Percentiles rank a stretch among this genome's conserved stretches.
phyloP scores from a whole-genome alignment of 2,113 vertebrate genomes.

The Syrrhaptes paradoxus region DNA sequence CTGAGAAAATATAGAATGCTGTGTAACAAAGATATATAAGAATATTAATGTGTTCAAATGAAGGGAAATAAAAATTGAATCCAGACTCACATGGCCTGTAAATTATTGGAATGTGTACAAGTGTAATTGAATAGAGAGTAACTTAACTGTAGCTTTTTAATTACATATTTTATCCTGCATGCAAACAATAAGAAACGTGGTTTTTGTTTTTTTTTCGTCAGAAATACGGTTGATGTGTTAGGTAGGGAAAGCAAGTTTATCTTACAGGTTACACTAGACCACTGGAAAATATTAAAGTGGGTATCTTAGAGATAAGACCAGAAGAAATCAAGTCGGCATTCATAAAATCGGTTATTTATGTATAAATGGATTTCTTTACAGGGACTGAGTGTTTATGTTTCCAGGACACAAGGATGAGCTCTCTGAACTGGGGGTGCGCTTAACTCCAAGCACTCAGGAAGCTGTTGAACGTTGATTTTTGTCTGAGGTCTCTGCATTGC shows the following conservation, averaged over 20 bases:
- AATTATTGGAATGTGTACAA: constrained; percentile 60
- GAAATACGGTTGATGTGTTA: background rate
- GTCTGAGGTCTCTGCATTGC: background rate
- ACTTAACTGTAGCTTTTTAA: constrained; percentile 45
- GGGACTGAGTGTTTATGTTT: background rate
- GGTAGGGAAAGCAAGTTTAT: background rate
- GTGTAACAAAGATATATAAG: background rate
- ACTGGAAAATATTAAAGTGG: background rate
- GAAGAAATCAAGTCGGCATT: background rate
- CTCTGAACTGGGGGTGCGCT: background rate
- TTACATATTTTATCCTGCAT: background rate
- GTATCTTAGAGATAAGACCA: background rate
- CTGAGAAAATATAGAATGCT: background rate
- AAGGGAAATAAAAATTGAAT: background rate
- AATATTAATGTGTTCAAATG: constrained; percentile 4
- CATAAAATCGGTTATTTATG: background rate
- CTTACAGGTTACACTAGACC: background rate
- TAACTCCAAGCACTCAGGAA: background rate
- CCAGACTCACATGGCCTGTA: constrained; percentile 14
- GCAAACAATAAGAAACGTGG: background rate
- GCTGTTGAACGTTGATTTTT: background rate
- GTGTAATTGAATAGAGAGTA: constrained; percentile 54
- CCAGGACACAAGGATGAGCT: background rate
- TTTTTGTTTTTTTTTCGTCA: background rate
- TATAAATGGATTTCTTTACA: background rate